Conservation (phyloP, 2,797 vertebrate genomes). For the Sebastiscus albofasciatus region DNA sequence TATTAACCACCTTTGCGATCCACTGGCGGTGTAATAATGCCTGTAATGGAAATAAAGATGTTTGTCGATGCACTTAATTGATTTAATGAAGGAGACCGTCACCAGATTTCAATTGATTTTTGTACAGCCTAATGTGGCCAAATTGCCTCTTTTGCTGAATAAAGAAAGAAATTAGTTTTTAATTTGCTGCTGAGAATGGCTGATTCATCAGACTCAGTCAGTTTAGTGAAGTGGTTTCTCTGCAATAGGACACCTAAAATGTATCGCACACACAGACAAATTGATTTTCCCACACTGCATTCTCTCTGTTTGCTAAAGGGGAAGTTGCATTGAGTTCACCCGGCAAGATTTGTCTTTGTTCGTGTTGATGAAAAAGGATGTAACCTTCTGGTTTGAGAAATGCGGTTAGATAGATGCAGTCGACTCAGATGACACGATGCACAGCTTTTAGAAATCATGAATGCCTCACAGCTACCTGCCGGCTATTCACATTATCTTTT, state of each 20-base stretch:
- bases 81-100: slow-evolving; percentile 65
- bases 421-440: neutral
- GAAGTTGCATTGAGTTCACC: slow-evolving; percentile 16
- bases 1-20: slow-evolving; percentile 47
- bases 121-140: slow-evolving; percentile 51
- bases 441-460: neutral
- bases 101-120: slow-evolving; percentile 54
- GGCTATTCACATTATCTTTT: slow-evolving; percentile 2
- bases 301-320: slow-evolving; percentile 21
- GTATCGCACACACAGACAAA: neutral
- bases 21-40: slow-evolving; percentile 55
- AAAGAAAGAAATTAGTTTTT: slow-evolving; percentile 69
- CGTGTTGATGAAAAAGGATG: slow-evolving; percentile 26
- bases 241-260: slow-evolving; percentile 23
- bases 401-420: neutral
- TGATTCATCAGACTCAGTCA: slow-evolving; percentile 59
- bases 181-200: slow-evolving; percentile 60
- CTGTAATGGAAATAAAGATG: slow-evolving; percentile 70
- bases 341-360: slow-evolving; percentile 45
- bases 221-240: slow-evolving; percentile 39
- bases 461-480: neutral
- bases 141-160: slow-evolving; percentile 66
- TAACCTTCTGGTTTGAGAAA: slow-evolving; percentile 1
- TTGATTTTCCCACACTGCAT: slow-evolving; percentile 22
- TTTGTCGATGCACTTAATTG: slow-evolving; percentile 69